phyloP scores from a whole-genome alignment of 2,113 vertebrate species.

The Camelus dromedarius region DNA sequence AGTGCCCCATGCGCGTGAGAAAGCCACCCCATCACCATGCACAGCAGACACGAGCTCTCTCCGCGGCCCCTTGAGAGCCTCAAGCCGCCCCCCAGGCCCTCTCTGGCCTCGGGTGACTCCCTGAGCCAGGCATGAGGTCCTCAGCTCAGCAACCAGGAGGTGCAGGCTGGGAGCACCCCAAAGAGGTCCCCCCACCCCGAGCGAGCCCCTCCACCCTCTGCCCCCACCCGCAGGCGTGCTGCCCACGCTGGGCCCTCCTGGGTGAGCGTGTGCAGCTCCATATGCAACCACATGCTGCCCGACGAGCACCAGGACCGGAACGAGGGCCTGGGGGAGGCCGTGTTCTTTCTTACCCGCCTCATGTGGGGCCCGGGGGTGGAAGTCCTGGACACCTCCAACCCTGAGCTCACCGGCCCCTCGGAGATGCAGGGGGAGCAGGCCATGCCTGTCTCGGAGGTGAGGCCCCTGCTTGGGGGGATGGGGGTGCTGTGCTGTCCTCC shows the following conservation, averaged over 20 bases:
- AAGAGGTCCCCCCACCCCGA: neutral
- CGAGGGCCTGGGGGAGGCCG: conserved; percentile 96
- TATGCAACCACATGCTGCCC: conserved; percentile 96
- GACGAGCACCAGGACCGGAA: conserved; percentile 99
- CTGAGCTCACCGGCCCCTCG: conserved; percentile 93
- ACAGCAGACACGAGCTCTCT: neutral
- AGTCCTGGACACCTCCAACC: conserved; percentile 95
- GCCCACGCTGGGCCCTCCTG: conserved; percentile 96
- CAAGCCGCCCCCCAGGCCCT: neutral
- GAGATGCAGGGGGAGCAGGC: conserved; percentile 96
- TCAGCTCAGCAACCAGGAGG: neutral
- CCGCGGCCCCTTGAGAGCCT: neutral
- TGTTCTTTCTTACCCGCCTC: conserved; percentile 97
- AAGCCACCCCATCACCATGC: fast-evolving
- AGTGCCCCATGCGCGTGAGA: fast-evolving
- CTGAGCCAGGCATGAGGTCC: fast-evolving
- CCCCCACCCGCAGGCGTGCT: conserved; percentile 90
- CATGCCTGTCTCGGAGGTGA: conserved; percentile 85
- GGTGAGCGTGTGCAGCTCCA: conserved; percentile 99
- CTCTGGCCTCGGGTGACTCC: neutral
- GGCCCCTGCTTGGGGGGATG: neutral
- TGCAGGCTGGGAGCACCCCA: neutral
- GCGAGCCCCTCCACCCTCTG: neutral
- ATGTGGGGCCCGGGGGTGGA: conserved; percentile 94
- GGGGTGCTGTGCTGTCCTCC: neutral